Conservation (phyloP, 2,797 vertebrate species). For the Euphonia xanthogaster region DNA sequence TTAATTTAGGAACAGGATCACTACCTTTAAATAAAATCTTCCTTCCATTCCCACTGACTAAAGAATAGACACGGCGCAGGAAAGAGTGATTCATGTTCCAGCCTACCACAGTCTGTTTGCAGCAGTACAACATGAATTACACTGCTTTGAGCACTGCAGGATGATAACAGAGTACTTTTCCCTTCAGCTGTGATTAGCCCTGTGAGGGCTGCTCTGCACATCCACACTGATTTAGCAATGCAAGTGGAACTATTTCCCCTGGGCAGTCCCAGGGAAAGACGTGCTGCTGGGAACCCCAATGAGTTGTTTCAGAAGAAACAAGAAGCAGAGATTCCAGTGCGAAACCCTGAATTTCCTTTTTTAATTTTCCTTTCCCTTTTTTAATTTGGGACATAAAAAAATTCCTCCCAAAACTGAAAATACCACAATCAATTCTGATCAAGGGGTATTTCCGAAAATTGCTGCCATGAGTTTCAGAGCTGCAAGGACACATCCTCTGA, state of each 20-base stretch:
- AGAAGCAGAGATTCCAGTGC: not conserved
- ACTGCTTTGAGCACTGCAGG: not conserved
- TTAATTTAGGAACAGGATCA: not conserved
- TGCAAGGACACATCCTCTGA: not conserved
- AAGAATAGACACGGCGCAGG: not conserved
- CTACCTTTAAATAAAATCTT: not conserved
- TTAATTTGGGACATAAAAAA: not conserved
- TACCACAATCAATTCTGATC: not conserved
- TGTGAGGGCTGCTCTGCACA: not conserved
- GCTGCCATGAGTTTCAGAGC: not conserved
- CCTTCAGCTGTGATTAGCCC: not conserved
- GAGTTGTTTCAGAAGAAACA: not conserved
- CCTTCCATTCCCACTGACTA: not conserved
- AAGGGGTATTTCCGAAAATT: not conserved
- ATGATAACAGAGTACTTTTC: not conserved
- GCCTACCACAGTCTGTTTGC: not conserved
- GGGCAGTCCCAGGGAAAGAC: not conserved
- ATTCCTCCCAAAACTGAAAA: not conserved
- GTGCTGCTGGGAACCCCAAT: rapidly evolving
- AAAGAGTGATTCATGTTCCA: not conserved
- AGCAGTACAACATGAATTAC: not conserved
- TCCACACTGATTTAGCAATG: rapidly evolving
- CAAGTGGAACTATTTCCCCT: not conserved
- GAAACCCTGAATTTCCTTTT: not conserved
- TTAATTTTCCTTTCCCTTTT: not conserved